phyloP scores from a whole-genome alignment of 2,797 vertebrate species.

The Pangasius djambal region DNA sequence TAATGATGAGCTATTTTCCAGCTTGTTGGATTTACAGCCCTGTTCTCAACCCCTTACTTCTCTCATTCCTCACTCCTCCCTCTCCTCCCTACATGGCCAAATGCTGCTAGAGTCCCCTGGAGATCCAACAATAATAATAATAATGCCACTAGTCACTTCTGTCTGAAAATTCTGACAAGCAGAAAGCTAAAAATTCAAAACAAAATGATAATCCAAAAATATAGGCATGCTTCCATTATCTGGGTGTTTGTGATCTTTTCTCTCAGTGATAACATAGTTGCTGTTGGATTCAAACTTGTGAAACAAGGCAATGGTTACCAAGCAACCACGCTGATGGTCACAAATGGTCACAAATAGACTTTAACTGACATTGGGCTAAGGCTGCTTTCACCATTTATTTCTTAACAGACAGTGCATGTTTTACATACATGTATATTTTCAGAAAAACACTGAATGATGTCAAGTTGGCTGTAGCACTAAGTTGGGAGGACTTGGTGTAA shows the following conservation, averaged over 20 bases:
- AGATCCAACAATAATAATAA: slow-evolving; percentile 31
- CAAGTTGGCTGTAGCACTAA: neutral
- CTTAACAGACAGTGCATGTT: neutral
- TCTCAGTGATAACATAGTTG: neutral
- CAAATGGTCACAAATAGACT: neutral
- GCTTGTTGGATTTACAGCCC: slow-evolving; percentile 45
- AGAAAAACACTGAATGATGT: neutral
- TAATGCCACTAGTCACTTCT: neutral
- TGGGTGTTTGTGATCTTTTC: neutral
- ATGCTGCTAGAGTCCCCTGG: slow-evolving; percentile 30
- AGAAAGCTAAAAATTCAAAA: neutral
- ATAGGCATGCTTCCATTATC: neutral
- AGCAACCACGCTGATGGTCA: neutral
- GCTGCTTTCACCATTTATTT: neutral
- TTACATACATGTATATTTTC: neutral
- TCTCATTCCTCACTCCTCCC: neutral
- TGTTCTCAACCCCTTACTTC: neutral
- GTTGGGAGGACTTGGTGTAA: neutral
- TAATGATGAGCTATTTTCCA: slow-evolving; percentile 55
- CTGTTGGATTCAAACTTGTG: neutral
- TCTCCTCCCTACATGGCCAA: slow-evolving; percentile 15
- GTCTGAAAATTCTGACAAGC: neutral
- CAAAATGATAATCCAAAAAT: neutral
- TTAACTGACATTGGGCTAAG: neutral
- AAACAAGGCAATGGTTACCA: neutral